Evolutionary conservation across 1,140 invertebrate species (phyloP).

Genomic region (Tribolium madens): DNA sequence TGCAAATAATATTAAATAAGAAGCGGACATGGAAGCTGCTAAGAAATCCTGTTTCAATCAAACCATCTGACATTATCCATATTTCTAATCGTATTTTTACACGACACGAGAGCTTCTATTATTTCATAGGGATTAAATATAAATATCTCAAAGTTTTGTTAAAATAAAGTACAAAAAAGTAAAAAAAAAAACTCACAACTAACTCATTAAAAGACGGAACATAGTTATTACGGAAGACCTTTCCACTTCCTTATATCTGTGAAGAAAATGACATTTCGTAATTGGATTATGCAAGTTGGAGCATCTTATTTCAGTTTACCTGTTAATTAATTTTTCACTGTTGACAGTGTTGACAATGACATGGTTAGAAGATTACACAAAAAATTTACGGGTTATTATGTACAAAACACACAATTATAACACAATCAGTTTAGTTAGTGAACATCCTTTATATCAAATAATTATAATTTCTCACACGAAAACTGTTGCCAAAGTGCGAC

Average conservation of each 20-base stretch:
- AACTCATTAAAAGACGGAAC: not conserved
- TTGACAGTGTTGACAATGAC: not conserved
- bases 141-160: not conserved
- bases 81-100: too few species aligned
- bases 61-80: too few species aligned
- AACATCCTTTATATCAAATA: not conserved
- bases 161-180: not conserved
- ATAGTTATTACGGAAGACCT: not conserved
- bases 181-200: not conserved
- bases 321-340: conserved; percentile 12
- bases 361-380: not conserved
- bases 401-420: conserved; percentile 7
- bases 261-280: conserved; percentile 7
- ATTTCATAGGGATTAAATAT: not conserved
- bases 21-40: not conserved
- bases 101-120: too few species aligned
- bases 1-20: conserved; percentile 5
- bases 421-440: conserved; percentile 2
- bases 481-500: not conserved
- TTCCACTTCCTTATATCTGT: not conserved
- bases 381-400: not conserved
- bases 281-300: not conserved
- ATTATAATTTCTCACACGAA: not conserved
- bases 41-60: not conserved
- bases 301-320: not conserved